Percentiles rank a stretch among this genome's conserved stretches.
Conservation (phyloP, 2,888 invertebrate genomes). For the Brachypalpus laphriformis region DNA sequence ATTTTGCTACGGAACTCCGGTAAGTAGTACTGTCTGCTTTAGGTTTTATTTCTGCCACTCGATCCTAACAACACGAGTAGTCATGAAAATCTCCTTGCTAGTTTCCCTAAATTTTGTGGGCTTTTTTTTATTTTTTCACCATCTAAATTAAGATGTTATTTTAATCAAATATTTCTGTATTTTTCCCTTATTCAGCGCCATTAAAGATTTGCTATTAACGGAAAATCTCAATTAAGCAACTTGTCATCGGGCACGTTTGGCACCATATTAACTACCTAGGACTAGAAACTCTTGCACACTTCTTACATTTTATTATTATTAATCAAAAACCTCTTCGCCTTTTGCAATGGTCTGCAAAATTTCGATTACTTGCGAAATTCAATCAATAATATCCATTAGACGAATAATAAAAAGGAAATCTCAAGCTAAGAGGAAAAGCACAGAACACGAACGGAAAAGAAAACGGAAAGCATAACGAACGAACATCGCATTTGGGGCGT, state of each 20-base stretch:
- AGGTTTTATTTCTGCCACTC: too few relatives aligned
- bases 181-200: too few relatives aligned
- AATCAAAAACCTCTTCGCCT: conserved; percentile 1
- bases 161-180: too few relatives aligned
- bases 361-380: conserved; percentile 38
- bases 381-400: conserved; percentile 62
- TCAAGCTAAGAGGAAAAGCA: conserved; percentile 5
- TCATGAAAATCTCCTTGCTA: too few relatives aligned
- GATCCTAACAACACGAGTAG: too few relatives aligned
- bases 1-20: too few relatives aligned
- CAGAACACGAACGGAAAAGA: background rate
- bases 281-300: background rate
- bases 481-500: conserved; percentile 57
- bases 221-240: conserved; percentile 3
- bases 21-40: too few relatives aligned
- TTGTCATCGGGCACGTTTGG: background rate
- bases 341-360: conserved; percentile 4
- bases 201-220: background rate
- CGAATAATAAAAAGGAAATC: conserved; percentile 1
- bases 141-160: too few relatives aligned
- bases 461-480: conserved; percentile 42
- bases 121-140: too few relatives aligned
- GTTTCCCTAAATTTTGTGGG: too few relatives aligned
- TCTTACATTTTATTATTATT: conserved; percentile 1
- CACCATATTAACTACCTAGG: background rate